Evolutionary conservation across 2,888 invertebrate species (phyloP).

Genomic region (Cataglyphis rosenhaueri): DNA sequence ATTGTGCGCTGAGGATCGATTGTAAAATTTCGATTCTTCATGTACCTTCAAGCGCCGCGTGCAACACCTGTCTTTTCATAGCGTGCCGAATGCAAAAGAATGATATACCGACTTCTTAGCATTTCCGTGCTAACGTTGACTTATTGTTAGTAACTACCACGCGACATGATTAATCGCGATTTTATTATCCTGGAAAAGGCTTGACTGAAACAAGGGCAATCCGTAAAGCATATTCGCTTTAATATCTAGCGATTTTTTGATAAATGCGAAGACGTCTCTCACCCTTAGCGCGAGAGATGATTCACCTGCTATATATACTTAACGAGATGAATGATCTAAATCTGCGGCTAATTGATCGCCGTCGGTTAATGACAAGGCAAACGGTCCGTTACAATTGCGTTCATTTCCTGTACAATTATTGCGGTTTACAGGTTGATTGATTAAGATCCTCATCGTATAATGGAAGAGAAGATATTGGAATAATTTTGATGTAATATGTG

Average conservation of each 20-base stretch:
- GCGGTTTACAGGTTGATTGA: constrained; percentile 58
- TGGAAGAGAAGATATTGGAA: constrained; percentile 8
- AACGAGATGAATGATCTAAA: background rate
- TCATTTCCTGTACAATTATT: constrained; percentile 68
- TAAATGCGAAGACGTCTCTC: background rate
- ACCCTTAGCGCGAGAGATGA: background rate
- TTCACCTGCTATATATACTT: background rate
- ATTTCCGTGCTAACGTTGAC: constrained; percentile 18
- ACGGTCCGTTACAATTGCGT: constrained; percentile 57
- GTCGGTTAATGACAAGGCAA: constrained; percentile 37
- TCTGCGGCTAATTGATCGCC: constrained; percentile 45
- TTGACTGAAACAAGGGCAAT: constrained; percentile 1
- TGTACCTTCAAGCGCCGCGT: constrained; percentile 6
- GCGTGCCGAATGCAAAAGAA: background rate
- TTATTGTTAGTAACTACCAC: constrained; percentile 1
- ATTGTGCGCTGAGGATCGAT: constrained; percentile 1
- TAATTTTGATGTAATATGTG: background rate
- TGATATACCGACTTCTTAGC: constrained; percentile 2
- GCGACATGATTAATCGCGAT: constrained; percentile 3
- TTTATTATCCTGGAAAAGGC: background rate
- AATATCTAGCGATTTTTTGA: constrained; percentile 16
- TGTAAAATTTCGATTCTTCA: constrained; percentile 17
- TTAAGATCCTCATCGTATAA: constrained; percentile 48
- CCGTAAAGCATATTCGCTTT: background rate
- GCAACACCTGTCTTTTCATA: background rate